Evolutionary conservation across 2,113 vertebrate genomes (phyloP).

Genomic region (Brienomyrus longianalis): DNA sequence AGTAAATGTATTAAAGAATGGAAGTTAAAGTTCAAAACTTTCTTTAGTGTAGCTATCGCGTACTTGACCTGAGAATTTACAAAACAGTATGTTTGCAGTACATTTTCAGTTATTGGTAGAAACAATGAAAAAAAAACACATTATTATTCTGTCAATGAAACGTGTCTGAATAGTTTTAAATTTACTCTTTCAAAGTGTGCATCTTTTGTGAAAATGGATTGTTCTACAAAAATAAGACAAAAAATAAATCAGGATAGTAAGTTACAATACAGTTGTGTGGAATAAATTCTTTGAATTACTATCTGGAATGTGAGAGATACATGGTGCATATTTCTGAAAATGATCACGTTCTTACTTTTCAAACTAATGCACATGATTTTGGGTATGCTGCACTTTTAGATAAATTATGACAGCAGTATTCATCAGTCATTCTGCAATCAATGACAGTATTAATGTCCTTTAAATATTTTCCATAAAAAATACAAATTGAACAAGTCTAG

Average conservation of each 20-base stretch:
- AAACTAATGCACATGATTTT: not conserved
- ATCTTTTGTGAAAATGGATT: not conserved
- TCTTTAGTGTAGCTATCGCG: not conserved
- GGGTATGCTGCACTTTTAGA: not conserved
- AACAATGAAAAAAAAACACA: not conserved
- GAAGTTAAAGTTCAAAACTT: not conserved
- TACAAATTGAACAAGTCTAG: not conserved
- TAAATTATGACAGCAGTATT: not conserved
- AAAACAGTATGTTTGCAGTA: not conserved
- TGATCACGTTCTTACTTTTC: not conserved
- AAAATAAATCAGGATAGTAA: not conserved
- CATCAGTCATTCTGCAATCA: not conserved
- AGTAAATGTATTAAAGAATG: not conserved
- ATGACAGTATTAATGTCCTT: not conserved
- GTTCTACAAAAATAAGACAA: not conserved
- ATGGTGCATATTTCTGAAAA: not conserved
- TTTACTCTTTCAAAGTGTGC: not conserved
- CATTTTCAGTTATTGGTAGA: not conserved
- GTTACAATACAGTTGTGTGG: not conserved
- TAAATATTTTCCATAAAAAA: not conserved
- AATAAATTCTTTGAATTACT: not conserved
- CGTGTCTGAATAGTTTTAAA: not conserved
- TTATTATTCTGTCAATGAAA: not conserved
- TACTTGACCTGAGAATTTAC: not conserved
- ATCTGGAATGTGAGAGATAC: not conserved